Base-by-base conservation (phyloP, 1,140 invertebrate species). In the Listronotus oregonensis region DNA sequence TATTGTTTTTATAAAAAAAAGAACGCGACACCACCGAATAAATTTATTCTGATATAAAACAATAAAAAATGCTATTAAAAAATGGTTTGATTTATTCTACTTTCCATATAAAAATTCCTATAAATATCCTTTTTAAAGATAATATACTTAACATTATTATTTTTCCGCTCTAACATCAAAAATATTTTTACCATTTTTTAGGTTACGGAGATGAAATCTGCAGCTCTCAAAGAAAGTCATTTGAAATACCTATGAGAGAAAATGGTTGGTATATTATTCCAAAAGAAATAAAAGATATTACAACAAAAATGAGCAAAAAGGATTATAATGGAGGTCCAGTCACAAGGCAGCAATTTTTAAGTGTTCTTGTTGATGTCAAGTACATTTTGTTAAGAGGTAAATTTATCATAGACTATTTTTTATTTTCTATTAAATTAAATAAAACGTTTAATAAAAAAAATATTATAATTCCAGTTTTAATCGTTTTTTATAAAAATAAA, bases 351-450 rank as follows among this genome's bases (percentile, higher is more conserved):
- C 88, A 97, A 73, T 90, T 99, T 73, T 87, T 99, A 76, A 86
- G 88, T 21, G 86, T 96, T 0, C 79, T 99, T n/a, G 83, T 88
- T 6, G 85, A 94, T 69, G 73, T 99, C 0, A 87, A 90, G 64
- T 81, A 89, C 31, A 73, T 99, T 12, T 83, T 98, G 71, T 85
- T 99, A 21, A 84, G 95, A 60, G 56, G 64, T 66, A 34, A 15
- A 12, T 18, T n/a, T 51, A 44, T 15, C 3, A 7, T 15, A 46
- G 6, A 44, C 15, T 44, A 9, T 44, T 15, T 46, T 14, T 46
- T 14, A 17, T 46, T 46, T 46, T 15, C 3, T 12, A 9, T 14
- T 46, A 7, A 12, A 50, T 3, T 21, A 50, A 10, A 47, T 47
- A 27, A 3, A 27, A 27, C 21, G 1, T n/a, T n/a, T 17, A 5